Base-by-base conservation (phyloP, 2,888 invertebrate species). In the Eupithecia dodoneata region DNA sequence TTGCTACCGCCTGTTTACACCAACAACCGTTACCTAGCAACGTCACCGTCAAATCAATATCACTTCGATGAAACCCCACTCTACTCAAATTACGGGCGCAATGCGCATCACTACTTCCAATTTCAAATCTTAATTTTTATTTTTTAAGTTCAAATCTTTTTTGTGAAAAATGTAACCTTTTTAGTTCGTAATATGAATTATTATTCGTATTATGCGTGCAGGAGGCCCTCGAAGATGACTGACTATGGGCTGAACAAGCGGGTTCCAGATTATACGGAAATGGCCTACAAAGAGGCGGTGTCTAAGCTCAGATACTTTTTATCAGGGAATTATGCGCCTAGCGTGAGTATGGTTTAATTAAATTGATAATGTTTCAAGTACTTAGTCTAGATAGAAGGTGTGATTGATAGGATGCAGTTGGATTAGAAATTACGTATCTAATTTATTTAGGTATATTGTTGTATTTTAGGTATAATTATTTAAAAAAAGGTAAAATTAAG, bases 261-360 rank as follows among this genome's bases (percentile, higher is more conserved):
- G 84, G 95, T 96, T 71, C 96, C 97, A 73, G 97, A 98, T 91
- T 98, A 98, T 84, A 98, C 98, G 0, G 98, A 98, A 88, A 95
- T 97, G 84, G 98, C 98, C 7, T 98, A 98, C 87, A 97, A 97
- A 83, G 98, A 98, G 90, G 98, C 98, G 15, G 98, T 98, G 5
- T 97, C 97, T 0, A 97, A 98, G 79, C 92, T 98, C 72, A 96
- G 97, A 88, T 96, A 97, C 85, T 96, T 98, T 81, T 90, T 98
- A 79, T 97, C 97, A 0, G 98, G 98, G 82, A 97, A 97, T 80
- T 97, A 97, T 86, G 95, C 96, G 47, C 96, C 97, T 30, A 95
- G 94, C 82, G 95, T 95, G 82, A 95, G 95, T 94, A 84, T 13
- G 44, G 30, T 66, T 77, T 72, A 52, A 72, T 79, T 52, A 71